Evolutionary conservation across 2,797 vertebrate genomes (phyloP).

Genomic region (Gambusia yucatana): DNA sequence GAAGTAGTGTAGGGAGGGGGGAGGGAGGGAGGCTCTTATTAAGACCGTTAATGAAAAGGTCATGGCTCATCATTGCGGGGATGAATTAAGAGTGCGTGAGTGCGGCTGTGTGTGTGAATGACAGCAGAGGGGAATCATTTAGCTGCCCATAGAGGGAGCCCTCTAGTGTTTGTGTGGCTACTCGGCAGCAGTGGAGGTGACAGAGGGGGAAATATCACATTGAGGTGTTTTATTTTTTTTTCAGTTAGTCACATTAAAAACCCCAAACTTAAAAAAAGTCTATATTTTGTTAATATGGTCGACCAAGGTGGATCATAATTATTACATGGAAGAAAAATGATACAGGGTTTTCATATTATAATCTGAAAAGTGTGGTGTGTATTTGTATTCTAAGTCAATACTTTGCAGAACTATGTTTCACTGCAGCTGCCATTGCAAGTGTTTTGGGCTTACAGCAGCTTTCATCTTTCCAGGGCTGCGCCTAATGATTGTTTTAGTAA

Average conservation of each 20-base stretch:
- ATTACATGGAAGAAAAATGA: neutral
- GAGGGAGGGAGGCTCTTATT: constrained; percentile 36
- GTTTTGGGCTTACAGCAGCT: neutral
- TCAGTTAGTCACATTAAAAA: neutral
- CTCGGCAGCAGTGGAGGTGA: constrained; percentile 61
- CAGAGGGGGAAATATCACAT: neutral
- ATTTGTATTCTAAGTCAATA: neutral
- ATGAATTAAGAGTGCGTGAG: constrained; percentile 19
- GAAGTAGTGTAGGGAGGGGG: constrained; percentile 1
- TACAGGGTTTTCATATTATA: neutral
- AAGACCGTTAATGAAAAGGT: constrained; percentile 57
- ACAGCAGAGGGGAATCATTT: constrained; percentile 44
- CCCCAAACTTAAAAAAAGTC: neutral
- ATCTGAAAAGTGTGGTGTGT: neutral
- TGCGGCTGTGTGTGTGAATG: constrained; percentile 41
- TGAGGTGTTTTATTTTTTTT: neutral
- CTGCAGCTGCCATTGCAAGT: neutral
- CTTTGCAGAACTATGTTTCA: neutral
- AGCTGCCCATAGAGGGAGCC: constrained; percentile 81
- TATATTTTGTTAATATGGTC: neutral
- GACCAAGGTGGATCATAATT: neutral
- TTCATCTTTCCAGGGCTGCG: neutral
- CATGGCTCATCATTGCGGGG: constrained; percentile 42
- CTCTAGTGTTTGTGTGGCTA: constrained; percentile 88
- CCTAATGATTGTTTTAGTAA: neutral